Percentiles rank a stretch among this genome's conserved stretches.
phyloP scores from a whole-genome alignment of 1,140 invertebrate species.

The Brachionus rubens region DNA sequence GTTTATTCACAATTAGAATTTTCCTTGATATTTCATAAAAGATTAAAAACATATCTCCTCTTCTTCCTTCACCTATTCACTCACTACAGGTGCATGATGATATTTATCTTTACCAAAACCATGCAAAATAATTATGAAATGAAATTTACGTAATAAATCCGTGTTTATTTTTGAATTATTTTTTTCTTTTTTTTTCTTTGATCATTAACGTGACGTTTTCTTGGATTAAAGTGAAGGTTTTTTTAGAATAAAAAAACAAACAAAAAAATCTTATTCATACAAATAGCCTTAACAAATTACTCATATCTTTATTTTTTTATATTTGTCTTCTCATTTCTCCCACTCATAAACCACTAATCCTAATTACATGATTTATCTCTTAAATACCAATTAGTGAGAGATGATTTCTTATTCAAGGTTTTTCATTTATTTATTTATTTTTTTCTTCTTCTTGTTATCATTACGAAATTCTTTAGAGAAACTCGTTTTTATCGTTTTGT shows the following conservation, averaged over 20 bases:
- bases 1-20: conserved; percentile 17
- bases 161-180: conserved; percentile 29
- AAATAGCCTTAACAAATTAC: conserved; percentile 28
- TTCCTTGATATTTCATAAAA: not conserved
- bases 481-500: no score
- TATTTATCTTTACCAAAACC: not conserved
- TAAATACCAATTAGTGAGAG: conserved; percentile 36
- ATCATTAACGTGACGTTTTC: conserved; percentile 21
- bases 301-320: not conserved
- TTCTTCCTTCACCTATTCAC: not conserved
- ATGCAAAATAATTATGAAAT: not conserved
- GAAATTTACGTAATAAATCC: conserved; percentile 14
- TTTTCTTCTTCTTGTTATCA: no score
- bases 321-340: no score
- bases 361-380: conserved; percentile 33
- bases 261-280: no score
- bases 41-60: not conserved
- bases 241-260: no score
- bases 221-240: conserved; percentile 22
- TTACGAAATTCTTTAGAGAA: no score
- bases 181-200: not conserved
- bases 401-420: not conserved
- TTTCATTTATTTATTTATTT: no score
- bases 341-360: conserved; percentile 27
- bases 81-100: not conserved